Conservation (phyloP, 1,140 invertebrate species). For the Cyclargus thomasi region DNA sequence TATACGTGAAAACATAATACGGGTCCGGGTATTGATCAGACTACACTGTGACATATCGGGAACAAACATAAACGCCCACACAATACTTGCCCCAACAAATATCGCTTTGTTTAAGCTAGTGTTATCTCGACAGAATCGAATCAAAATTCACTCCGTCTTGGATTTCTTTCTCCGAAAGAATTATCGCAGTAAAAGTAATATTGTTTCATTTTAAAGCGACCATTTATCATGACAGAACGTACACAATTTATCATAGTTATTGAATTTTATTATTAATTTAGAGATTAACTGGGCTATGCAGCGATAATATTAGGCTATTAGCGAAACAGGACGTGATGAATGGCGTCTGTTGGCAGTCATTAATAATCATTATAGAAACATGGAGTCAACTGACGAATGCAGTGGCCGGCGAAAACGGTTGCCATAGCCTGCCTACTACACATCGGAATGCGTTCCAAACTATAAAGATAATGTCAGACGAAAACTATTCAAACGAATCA, state of each 20-base stretch:
- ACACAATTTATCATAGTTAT: conserved; percentile 9
- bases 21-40: conserved; percentile 39
- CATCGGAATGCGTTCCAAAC: neutral
- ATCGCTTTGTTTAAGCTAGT: neutral
- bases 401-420: conserved; percentile 35
- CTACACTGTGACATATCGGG: conserved; percentile 12
- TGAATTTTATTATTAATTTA: conserved; percentile 10
- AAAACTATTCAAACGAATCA: too few species aligned
- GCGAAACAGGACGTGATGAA: conserved; percentile 10
- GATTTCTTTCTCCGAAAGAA: neutral
- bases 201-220: too few species aligned
- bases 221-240: conserved; percentile 2
- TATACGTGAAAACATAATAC: conserved; percentile 54
- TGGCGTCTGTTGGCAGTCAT: conserved; percentile 20
- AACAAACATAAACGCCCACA: neutral
- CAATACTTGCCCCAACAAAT: neutral
- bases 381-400: conserved; percentile 36
- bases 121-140: neutral
- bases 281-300: conserved; percentile 11
- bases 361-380: conserved; percentile 31
- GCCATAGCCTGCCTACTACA: neutral
- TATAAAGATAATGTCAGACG: too few species aligned
- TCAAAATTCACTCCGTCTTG: neutral
- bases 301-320: conserved; percentile 7
- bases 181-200: too few species aligned